Evolutionary conservation across 2,888 invertebrate species (phyloP).

Genomic region (Adineta ricciae): DNA sequence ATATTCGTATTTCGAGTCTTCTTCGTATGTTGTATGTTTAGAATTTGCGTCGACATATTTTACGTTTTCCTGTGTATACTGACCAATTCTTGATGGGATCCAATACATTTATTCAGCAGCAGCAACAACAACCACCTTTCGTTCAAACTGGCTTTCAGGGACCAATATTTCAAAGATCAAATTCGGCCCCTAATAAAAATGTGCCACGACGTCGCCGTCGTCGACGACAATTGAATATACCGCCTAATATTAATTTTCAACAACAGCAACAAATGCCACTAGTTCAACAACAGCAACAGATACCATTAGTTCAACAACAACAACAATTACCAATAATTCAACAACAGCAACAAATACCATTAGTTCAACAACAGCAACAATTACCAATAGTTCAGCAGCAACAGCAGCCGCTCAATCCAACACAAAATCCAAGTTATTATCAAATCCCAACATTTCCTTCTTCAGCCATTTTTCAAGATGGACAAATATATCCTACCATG

Average conservation of each 20-base stretch:
- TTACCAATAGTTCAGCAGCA: neutral
- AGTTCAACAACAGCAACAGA: neutral
- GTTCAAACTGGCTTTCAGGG: neutral
- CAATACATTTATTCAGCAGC: neutral
- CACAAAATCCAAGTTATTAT: neutral
- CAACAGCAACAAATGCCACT: neutral
- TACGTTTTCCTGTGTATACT: neutral
- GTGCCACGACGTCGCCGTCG: neutral
- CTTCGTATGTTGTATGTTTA: neutral
- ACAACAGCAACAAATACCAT: neutral
- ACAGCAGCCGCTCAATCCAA: neutral
- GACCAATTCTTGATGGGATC: neutral
- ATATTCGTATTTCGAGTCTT: neutral
- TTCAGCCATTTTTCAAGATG: neutral
- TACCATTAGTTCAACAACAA: neutral
- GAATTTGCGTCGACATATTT: conserved; percentile 2
- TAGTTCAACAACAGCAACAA: neutral
- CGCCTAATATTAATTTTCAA: neutral
- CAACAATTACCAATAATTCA: neutral
- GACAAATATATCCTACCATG: neutral
- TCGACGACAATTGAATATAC: neutral
- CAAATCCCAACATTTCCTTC: neutral
- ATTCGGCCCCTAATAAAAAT: neutral
- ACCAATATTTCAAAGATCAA: neutral
- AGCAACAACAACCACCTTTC: neutral